Evolutionary conservation across 2,113 vertebrate genomes (phyloP).

Genomic region (Sorex araneus): DNA sequence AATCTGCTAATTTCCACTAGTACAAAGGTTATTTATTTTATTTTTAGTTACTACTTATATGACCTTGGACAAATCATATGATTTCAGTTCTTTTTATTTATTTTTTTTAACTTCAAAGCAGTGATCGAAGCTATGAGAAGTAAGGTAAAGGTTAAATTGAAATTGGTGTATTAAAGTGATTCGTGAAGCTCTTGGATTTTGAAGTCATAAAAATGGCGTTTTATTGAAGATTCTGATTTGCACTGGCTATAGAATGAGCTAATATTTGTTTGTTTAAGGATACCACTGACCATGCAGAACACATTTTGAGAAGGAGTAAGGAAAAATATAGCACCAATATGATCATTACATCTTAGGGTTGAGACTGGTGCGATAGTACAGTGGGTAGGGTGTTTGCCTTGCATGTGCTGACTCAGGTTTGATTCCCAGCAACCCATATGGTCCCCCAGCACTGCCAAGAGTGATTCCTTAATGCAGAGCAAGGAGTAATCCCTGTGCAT

Average conservation of each 20-base stretch:
- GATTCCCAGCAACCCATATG: no score
- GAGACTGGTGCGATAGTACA: no score
- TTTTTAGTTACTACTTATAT: background rate
- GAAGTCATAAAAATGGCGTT: background rate
- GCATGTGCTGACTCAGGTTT: no score
- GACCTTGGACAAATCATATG: background rate
- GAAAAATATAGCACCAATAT: background rate
- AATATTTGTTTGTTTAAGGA: background rate
- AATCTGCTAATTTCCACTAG: background rate
- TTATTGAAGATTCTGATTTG: background rate
- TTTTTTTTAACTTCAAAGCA: constrained; percentile 20
- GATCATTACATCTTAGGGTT: background rate
- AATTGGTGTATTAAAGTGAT: background rate
- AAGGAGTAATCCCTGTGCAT: no score
- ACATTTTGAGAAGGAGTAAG: background rate
- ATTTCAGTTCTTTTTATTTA: constrained; percentile 54
- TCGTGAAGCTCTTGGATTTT: constrained; percentile 10
- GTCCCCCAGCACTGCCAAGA: no score
- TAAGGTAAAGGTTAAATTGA: constrained; percentile 6
- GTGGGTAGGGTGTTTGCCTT: no score
- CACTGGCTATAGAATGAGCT: background rate
- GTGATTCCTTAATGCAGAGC: no score
- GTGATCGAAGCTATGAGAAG: constrained; percentile 16
- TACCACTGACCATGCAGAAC: background rate
- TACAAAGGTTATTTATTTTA: background rate